Percentiles rank a stretch among this genome's conserved stretches.
phyloP scores from a whole-genome alignment of 2,797 vertebrate species.

The Antrozous pallidus region DNA sequence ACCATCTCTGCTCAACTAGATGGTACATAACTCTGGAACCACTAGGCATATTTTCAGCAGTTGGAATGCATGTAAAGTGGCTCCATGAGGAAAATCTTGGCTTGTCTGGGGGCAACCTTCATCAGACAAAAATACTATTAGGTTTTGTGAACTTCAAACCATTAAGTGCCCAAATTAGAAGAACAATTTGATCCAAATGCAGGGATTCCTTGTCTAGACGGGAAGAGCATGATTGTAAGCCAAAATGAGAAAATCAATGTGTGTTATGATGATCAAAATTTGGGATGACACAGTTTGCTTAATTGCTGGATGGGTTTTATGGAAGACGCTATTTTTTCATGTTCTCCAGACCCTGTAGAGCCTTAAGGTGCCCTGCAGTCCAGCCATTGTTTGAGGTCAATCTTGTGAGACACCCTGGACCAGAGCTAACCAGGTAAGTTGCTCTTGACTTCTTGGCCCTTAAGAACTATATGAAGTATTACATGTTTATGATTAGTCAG shows the following conservation, averaged over 20 bases:
- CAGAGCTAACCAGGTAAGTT: neutral
- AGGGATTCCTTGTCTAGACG: neutral
- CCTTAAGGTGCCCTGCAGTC: neutral
- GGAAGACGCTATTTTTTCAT: neutral
- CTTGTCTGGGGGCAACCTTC: neutral
- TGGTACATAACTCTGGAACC: neutral
- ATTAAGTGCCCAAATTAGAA: neutral
- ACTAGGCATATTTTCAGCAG: neutral
- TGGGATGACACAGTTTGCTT: neutral
- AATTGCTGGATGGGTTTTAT: neutral
- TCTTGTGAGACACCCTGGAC: neutral
- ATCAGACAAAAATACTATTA: neutral
- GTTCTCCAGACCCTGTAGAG: neutral
- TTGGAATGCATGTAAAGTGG: neutral
- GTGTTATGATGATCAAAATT: neutral
- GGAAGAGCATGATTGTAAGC: neutral
- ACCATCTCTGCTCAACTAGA: neutral
- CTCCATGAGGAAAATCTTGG: neutral
- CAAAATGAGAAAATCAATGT: neutral
- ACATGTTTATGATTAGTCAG: neutral
- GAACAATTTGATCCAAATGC: neutral
- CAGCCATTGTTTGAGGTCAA: neutral
- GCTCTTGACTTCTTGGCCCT: neutral
- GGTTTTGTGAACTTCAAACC: neutral
- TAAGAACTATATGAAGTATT: neutral